These are phyloP conservation scores for Drosophila rhopaloa DNA, from an alignment of 1,140 invertebrate genomes.

Conservation along the genomic window DNA sequence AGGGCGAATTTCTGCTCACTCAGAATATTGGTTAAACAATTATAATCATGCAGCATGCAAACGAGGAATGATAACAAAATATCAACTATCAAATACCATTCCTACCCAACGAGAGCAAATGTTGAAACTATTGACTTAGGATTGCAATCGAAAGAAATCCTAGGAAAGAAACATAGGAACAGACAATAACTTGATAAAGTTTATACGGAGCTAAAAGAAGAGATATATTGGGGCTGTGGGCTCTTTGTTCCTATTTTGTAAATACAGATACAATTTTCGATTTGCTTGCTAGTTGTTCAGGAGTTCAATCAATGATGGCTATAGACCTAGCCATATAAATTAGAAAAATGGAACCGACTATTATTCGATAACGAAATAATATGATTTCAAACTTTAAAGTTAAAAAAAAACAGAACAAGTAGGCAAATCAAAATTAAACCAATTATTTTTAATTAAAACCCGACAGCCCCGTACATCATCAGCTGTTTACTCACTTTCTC, in stretches of 20 bases:
- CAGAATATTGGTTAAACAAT: neutral
- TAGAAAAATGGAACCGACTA: too few species aligned
- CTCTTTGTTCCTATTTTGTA: neutral
- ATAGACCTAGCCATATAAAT: too few species aligned
- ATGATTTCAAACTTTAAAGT: too few species aligned
- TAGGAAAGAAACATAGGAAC: constrained; percentile 57
- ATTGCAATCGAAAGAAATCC: constrained; percentile 66
- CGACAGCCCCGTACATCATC: neutral
- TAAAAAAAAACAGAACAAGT: neutral
- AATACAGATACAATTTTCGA: too few species aligned
- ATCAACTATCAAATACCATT: constrained; percentile 28
- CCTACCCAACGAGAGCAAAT: constrained; percentile 58
- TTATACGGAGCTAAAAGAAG: neutral
- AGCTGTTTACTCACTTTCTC: constrained; percentile 53
- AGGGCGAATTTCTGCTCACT: neutral
- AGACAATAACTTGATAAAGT: constrained; percentile 20
- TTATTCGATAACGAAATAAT: too few species aligned
- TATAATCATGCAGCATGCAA: constrained; percentile 54
- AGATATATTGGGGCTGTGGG: neutral
- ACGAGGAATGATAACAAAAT: constrained; percentile 28
- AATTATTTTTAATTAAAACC: neutral
- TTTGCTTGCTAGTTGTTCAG: too few species aligned
- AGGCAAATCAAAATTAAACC: neutral
- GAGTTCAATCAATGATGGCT: too few species aligned
- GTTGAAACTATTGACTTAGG: constrained; percentile 45